Base-by-base conservation (phyloP, 2,797 vertebrate genomes). In the Rhodeus uyekii region DNA sequence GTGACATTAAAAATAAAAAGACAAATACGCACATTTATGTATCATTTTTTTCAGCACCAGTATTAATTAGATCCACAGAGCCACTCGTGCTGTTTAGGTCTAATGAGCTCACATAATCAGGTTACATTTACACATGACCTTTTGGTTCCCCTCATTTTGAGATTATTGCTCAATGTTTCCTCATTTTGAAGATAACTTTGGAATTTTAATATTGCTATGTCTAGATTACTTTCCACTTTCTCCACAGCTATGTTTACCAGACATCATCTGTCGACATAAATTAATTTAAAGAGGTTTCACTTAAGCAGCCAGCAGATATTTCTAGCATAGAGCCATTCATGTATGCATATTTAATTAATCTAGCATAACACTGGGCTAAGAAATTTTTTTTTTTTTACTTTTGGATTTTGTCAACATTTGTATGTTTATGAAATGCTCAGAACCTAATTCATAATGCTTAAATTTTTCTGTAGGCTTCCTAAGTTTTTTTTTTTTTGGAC, bases 71-170 rank as follows among this genome's bases (percentile, higher is more conserved):
- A 69, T 72, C 69, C 53, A 60, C 58, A 12, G 38, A 82, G 29
- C 32, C 36, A 64, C 63, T 81, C 4, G 0, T 39, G 32, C 34
- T 46, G 53, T 84, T 79, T 68, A 73, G 55, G 42, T 83, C 61
- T 83, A 83, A 85, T 85, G 77, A 85, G 84, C 78, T 83, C 63
- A 38, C 72, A 84, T 84, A 83, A 84, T 84, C 74, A 60, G 76
- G 53, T 85, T 82, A 80, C 77, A 84, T 83, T 84, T 80, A 42
- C 72, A 44, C 68, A 75, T 85, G 81, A 83, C 86, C 83, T 84
- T 86, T 86, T 50, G 69, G 53, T 64, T 68, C 32, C 27, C 60
- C 55, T 75, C 60, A 75, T 86, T 73, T n/a, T 79, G 44, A 64
- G 55, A 55, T 75, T 29, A n/a, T 60, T 24, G 36, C 75, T 44